A percentile compares a stretch with the other conserved stretches of the same genome.
Conservation (phyloP, 92 coral and sea anemone species). For the Muricea muricata region DNA sequence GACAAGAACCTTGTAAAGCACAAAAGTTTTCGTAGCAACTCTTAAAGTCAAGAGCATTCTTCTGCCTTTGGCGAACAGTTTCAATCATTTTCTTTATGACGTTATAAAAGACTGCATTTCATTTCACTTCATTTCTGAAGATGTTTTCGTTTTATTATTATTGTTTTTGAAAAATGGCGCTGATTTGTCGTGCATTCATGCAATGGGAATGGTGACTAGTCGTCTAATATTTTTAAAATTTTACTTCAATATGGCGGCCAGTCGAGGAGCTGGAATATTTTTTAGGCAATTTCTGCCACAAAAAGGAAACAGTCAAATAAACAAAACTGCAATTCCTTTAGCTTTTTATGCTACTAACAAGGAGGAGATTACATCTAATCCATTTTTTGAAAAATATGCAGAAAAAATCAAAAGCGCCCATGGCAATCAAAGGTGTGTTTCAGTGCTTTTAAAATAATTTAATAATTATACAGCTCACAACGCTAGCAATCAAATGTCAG, state of each 20-base stretch:
- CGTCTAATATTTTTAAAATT: no score
- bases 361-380: slow-evolving; percentile 60
- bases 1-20: slow-evolving; percentile 95
- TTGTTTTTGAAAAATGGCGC: slow-evolving; percentile 17
- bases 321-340: neutral
- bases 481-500: no score
- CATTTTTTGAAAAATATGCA: slow-evolving; percentile 79
- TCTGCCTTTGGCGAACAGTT: slow-evolving; percentile 91
- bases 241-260: slow-evolving; percentile 23
- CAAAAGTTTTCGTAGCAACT: slow-evolving; percentile 92
- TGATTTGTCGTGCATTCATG: neutral
- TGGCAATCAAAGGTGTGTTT: slow-evolving; percentile 53
- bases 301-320: neutral
- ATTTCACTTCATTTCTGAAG: neutral
- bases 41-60: slow-evolving; percentile 85
- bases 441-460: no score
- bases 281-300: neutral
- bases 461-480: no score
- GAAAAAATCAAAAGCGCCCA: slow-evolving; percentile 69
- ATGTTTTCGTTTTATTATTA: neutral
- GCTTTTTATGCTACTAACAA: slow-evolving; percentile 28
- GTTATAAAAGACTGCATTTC: neutral
- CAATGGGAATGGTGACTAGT: slow-evolving; percentile 1
- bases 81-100: slow-evolving; percentile 69
- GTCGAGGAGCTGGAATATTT: neutral